phyloP scores from a whole-genome alignment of 2,888 invertebrate genomes.

The Drosophila affinis region DNA sequence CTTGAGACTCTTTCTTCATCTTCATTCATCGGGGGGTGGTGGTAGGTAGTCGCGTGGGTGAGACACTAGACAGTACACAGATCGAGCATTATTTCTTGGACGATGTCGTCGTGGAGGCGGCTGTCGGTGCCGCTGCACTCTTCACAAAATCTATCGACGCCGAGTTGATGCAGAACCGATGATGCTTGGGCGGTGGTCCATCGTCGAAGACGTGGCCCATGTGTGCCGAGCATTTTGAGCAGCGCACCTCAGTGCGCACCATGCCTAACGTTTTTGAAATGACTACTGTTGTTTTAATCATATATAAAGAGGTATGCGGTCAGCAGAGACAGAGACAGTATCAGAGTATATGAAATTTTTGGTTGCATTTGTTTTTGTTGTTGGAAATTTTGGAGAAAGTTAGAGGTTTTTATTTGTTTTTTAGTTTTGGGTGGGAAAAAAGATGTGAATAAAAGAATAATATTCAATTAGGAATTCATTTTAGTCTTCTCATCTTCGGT shows the following conservation, averaged over 20 bases:
- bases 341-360: conserved; percentile 24
- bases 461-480: conserved; percentile 75
- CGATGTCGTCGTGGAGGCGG: conserved; percentile 60
- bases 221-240: conserved; percentile 96
- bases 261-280: conserved; percentile 89
- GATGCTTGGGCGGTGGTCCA: conserved; percentile 95
- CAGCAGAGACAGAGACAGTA: neutral
- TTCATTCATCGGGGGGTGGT: conserved; percentile 2
- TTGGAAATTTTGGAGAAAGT: conserved; percentile 53
- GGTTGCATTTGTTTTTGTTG: conserved; percentile 34
- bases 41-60: neutral
- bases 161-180: conserved; percentile 98
- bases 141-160: conserved; percentile 85
- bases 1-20: conserved; percentile 11
- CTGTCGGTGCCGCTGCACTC: conserved; percentile 46
- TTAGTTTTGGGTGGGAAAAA: conserved; percentile 65
- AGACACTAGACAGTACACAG: conserved; percentile 12
- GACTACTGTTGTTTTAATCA: conserved; percentile 85
- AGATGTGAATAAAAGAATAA: conserved; percentile 76
- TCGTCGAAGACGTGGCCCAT: conserved; percentile 99
- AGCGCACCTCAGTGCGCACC: conserved; percentile 97
- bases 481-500: conserved; percentile 52
- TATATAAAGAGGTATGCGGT: conserved; percentile 34
- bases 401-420: conserved; percentile 24
- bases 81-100: conserved; percentile 71